phyloP scores from a whole-genome alignment of 2,113 vertebrate species.

The Takifugu bimaculatus region DNA sequence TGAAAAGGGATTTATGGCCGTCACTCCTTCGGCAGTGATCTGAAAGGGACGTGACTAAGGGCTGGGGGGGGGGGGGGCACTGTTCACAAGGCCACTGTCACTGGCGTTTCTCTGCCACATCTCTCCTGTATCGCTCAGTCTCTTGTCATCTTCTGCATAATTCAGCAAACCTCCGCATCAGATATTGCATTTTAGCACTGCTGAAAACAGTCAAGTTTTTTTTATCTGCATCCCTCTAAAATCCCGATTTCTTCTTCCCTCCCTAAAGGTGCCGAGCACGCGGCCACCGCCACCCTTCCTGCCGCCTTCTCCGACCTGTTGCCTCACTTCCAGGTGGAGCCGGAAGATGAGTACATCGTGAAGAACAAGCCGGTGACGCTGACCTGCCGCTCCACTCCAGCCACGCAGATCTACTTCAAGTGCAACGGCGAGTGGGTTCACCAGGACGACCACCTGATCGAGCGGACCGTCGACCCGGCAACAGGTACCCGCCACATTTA shows the following conservation, averaged over 20 bases:
- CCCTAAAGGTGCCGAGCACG: slow-evolving; percentile 84
- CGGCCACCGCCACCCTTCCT: slow-evolving; percentile 81
- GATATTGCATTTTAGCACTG: slow-evolving; percentile 13
- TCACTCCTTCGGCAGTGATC: slow-evolving; percentile 65
- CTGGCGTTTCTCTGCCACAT: slow-evolving; percentile 17
- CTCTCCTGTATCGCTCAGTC: slow-evolving; percentile 18
- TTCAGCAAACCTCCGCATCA: slow-evolving; percentile 32
- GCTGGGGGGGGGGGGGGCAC: slow-evolving; percentile 39
- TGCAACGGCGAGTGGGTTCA: slow-evolving; percentile 99
- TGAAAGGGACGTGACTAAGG: slow-evolving; percentile 75
- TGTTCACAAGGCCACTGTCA: slow-evolving; percentile 47
- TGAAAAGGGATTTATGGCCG: slow-evolving; percentile 68
- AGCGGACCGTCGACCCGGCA: slow-evolving; percentile 81
- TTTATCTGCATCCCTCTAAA: slow-evolving; percentile 18
- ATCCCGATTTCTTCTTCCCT: slow-evolving; percentile 1
- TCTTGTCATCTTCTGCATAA: slow-evolving; percentile 12
- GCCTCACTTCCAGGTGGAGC: slow-evolving; percentile 94
- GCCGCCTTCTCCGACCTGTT: slow-evolving; percentile 84
- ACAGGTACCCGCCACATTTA: slow-evolving; percentile 75
- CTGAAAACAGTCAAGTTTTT: slow-evolving; percentile 10
- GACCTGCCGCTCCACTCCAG: slow-evolving; percentile 89
- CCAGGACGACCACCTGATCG: slow-evolving; percentile 89
- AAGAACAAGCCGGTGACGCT: slow-evolving; percentile 97
- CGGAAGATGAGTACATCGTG: slow-evolving; percentile 91
- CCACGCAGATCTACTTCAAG: slow-evolving; percentile 99